Conservation (phyloP, 2,797 vertebrate genomes). For the Gouania willdenowi region DNA sequence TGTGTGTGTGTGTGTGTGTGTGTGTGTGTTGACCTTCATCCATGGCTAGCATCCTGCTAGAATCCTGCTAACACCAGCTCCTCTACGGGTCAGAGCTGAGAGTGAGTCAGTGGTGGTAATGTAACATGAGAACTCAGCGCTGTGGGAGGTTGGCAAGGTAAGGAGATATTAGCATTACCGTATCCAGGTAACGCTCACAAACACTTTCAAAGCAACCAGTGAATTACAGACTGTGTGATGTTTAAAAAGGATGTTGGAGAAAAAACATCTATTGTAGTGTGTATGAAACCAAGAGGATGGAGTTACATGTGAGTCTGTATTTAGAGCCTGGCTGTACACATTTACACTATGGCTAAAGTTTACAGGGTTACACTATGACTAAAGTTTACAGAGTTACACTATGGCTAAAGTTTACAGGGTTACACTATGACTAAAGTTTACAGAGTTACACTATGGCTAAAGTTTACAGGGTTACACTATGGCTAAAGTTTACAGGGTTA, state of each 20-base stretch:
- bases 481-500: no score
- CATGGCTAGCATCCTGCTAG: conserved; percentile 13
- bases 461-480: no score
- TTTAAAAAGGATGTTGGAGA: conserved; percentile 32
- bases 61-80: no score
- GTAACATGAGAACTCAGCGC: conserved; percentile 43
- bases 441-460: no score
- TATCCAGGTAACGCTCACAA: conserved; percentile 64
- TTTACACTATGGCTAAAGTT: no score
- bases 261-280: conserved; percentile 25
- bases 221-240: conserved; percentile 30
- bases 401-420: no score
- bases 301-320: no score
- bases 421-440: no score
- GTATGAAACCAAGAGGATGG: conserved; percentile 11
- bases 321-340: no score
- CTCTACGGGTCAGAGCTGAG: no score
- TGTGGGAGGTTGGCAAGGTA: conserved; percentile 19
- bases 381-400: no score
- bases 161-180: conserved; percentile 33
- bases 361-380: no score
- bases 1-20: conserved; percentile 41
- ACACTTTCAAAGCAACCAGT: conserved; percentile 55
- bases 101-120: conserved; percentile 16
- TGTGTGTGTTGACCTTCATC: conserved; percentile 46